Percentiles rank a stretch among this genome's conserved stretches.
phyloP scores from a whole-genome alignment of 2,113 vertebrate species.

The Perca flavescens region DNA sequence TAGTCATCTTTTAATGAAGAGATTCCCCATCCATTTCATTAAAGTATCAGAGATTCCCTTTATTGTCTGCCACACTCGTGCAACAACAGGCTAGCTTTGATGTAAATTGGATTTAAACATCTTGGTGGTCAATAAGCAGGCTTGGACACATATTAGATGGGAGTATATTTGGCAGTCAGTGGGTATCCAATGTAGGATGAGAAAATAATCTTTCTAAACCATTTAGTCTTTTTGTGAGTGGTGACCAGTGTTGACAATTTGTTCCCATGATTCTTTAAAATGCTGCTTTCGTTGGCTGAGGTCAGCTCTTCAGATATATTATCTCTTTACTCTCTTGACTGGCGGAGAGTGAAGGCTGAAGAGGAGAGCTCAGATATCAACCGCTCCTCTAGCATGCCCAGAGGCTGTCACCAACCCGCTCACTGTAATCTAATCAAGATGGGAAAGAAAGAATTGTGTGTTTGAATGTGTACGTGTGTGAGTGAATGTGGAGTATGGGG shows the following conservation, averaged over 20 bases:
- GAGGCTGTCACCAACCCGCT: constrained; percentile 83
- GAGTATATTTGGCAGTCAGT: constrained; percentile 25
- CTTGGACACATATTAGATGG: constrained; percentile 25
- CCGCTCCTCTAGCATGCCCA: constrained; percentile 78
- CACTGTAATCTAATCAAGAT: constrained; percentile 86
- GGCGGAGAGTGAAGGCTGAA: constrained; percentile 64
- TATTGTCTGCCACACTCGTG: constrained; percentile 24
- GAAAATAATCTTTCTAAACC: constrained; percentile 25
- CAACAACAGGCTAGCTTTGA: constrained; percentile 51
- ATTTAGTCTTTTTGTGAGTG: constrained; percentile 35
- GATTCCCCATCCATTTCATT: constrained; percentile 31
- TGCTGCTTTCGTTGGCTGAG: constrained; percentile 57
- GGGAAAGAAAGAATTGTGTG: constrained; percentile 62
- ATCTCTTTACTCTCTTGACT: constrained; percentile 68
- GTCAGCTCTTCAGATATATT: constrained; percentile 72
- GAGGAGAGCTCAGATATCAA: constrained; percentile 82
- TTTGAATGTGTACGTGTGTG: constrained; percentile 22
- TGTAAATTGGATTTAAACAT: constrained; percentile 61
- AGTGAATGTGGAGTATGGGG: constrained; percentile 22
- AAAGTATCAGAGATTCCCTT: constrained; percentile 9
- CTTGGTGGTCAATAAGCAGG: constrained; percentile 34
- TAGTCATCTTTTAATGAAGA: constrained; percentile 62
- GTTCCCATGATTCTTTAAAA: constrained; percentile 68
- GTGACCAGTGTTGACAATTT: constrained; percentile 64
- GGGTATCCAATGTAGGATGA: not conserved